Evolutionary conservation across 2,888 invertebrate species (phyloP), one percentile per base, ranked within the genome.

Genomic region (Dasysyrphus tricinctus): DNA sequence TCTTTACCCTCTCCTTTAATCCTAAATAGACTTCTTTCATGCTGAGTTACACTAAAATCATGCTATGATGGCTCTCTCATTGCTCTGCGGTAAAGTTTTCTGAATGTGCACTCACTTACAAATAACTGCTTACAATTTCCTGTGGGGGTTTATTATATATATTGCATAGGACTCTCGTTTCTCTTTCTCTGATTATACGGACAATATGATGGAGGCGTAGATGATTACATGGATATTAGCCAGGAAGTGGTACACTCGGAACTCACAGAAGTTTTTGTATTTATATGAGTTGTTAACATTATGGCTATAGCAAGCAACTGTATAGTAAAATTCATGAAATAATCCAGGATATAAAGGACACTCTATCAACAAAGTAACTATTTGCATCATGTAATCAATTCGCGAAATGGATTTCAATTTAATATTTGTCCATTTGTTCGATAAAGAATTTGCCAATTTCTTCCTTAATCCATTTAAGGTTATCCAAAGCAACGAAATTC

Each of bases 171-270:
- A 77, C 63, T 51, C 49, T 57, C 14, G 14, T 42, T n/a, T 42
- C 24, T 39, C 16, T 65, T 65, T 65, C 37, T 56, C 56, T 83
- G 78, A 83, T 77, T 73, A 77, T 59, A 47, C 44, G 69, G 70
- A 72, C 77, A 47, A 51, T 49, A 47, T 63, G 63, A 29, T 44
- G 51, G 32, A 19, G 61, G 74, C 57, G 37, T 37, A 39, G 61
- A 56, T 83, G 79, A 83, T 83, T 76, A 80, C 76, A 76, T 76
- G 73, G 73, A 77, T 80, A 85, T 80, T 80, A 80, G 59, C 54
- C 76, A 72, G 84, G 76, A 85, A 56, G 69, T 61, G 16, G 19
- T 37, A 34, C 19, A 57, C 65, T 51, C 59, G 34, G 65, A 34
- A 69, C 47, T 47, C 24, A 49, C 5, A 14, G 16, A 44, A 37